These are phyloP conservation scores for Lanius collurio DNA, from an alignment of 2,113 vertebrate species.

Conservation along the genomic window DNA sequence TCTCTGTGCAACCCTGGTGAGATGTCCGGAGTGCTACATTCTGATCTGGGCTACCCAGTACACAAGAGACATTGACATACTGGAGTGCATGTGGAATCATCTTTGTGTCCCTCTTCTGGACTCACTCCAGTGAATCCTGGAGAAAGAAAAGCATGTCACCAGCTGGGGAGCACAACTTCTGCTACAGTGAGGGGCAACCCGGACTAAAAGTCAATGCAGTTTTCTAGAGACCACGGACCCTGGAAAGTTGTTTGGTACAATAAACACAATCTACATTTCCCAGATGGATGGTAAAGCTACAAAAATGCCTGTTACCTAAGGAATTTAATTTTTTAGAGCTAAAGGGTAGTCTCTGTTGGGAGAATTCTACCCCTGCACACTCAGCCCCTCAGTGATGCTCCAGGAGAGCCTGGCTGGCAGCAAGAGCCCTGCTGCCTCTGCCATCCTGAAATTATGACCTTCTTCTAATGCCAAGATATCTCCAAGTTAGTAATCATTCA, in stretches of 20 bases:
- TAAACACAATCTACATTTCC: background rate
- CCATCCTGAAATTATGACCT: background rate
- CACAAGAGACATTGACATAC: background rate
- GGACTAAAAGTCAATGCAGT: background rate
- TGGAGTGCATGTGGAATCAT: background rate
- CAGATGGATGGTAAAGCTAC: background rate
- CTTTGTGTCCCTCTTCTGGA: background rate
- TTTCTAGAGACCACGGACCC: background rate
- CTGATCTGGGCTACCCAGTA: background rate
- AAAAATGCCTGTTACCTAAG: background rate
- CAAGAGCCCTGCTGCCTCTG: background rate
- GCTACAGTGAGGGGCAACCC: background rate
- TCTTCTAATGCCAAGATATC: background rate
- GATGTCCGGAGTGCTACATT: background rate
- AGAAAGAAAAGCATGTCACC: background rate
- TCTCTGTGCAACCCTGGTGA: background rate
- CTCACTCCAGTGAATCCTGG: background rate
- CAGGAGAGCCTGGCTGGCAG: background rate
- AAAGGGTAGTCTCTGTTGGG: background rate
- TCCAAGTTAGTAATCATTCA: background rate
- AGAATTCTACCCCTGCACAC: background rate
- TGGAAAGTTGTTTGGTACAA: background rate
- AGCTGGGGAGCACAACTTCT: background rate
- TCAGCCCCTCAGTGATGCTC: background rate
- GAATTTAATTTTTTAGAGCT: background rate